Evolutionary conservation across 2,888 invertebrate species (phyloP).

Genomic region (Schizotus pectinicornis): DNA sequence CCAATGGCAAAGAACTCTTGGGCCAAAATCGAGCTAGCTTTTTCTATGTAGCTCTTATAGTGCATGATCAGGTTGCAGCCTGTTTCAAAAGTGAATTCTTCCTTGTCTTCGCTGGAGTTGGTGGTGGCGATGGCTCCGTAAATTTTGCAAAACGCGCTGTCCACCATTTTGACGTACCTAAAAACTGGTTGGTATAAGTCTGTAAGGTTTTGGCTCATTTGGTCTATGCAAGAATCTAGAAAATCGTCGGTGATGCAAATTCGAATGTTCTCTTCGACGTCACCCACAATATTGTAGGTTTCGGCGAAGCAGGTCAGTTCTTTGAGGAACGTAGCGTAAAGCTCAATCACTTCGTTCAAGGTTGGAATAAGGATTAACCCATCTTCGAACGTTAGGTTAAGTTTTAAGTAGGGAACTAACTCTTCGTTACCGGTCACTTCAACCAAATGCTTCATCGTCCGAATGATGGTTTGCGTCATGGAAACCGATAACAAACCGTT

Average conservation of each 20-base stretch:
- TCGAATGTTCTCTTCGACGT: slow-evolving; percentile 38
- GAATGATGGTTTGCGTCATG: slow-evolving; percentile 71
- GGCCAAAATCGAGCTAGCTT: slow-evolving; percentile 67
- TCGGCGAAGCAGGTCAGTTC: slow-evolving; percentile 34
- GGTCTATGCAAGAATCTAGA: slow-evolving; percentile 60
- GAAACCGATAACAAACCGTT: slow-evolving; percentile 64
- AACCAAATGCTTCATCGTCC: slow-evolving; percentile 70
- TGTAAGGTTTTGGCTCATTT: slow-evolving; percentile 62
- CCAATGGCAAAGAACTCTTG: slow-evolving; percentile 74
- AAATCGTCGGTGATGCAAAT: slow-evolving; percentile 48
- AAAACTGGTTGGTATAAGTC: slow-evolving; percentile 64
- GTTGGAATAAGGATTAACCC: slow-evolving; percentile 64
- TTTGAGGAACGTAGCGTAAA: slow-evolving; percentile 65
- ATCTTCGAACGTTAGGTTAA: slow-evolving; percentile 52
- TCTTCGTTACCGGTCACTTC: slow-evolving; percentile 62
- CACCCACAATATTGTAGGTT: slow-evolving; percentile 59
- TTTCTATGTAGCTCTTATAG: slow-evolving; percentile 66
- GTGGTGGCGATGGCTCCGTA: slow-evolving; percentile 19
- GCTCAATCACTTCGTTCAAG: slow-evolving; percentile 62
- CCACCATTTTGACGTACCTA: slow-evolving; percentile 63
- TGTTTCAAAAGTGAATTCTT: slow-evolving; percentile 63
- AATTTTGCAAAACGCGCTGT: slow-evolving; percentile 64
- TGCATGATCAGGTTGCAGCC: slow-evolving; percentile 67
- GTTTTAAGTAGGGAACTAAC: slow-evolving; percentile 67
- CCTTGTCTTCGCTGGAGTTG: slow-evolving; percentile 59